Percentiles rank a stretch among this genome's conserved stretches.
Evolutionary conservation across 2,888 invertebrate species (phyloP).

Genomic region (Carpatolechia fugitivella): DNA sequence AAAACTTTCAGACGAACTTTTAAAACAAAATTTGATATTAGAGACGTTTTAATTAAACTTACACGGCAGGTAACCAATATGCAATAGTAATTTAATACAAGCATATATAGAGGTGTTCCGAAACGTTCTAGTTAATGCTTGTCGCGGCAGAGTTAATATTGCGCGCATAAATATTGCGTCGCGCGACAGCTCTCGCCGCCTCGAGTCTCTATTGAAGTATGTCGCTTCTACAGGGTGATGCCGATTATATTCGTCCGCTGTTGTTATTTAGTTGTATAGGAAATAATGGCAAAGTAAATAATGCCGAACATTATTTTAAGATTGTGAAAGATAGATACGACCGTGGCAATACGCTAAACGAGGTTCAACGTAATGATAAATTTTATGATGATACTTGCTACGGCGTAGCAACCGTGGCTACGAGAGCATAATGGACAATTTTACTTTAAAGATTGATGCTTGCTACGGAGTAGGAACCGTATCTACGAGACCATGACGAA

Average conservation of each 20-base stretch:
- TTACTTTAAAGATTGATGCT: no score
- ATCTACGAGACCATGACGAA: no score
- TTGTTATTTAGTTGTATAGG: no score
- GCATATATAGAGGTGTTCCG: conserved; percentile 29
- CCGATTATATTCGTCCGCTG: neutral
- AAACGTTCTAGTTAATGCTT: conserved; percentile 58
- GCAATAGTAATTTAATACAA: conserved; percentile 14
- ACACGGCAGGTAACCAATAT: conserved; percentile 10
- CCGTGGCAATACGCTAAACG: no score
- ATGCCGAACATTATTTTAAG: no score
- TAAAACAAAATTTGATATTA: neutral
- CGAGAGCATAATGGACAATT: no score
- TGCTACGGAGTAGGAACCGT: no score
- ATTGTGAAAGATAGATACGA: no score
- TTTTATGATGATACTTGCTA: no score
- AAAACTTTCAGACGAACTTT: neutral
- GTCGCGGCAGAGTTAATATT: conserved; percentile 72
- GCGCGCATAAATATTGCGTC: conserved; percentile 77
- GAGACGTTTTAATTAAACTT: neutral
- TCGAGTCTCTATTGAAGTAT: conserved; percentile 76
- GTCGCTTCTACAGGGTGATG: conserved; percentile 53
- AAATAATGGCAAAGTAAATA: no score
- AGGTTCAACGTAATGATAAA: no score
- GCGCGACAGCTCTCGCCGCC: conserved; percentile 69
- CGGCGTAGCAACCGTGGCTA: no score